phyloP scores from a whole-genome alignment of 2,113 vertebrate genomes.

The Tyto alba region DNA sequence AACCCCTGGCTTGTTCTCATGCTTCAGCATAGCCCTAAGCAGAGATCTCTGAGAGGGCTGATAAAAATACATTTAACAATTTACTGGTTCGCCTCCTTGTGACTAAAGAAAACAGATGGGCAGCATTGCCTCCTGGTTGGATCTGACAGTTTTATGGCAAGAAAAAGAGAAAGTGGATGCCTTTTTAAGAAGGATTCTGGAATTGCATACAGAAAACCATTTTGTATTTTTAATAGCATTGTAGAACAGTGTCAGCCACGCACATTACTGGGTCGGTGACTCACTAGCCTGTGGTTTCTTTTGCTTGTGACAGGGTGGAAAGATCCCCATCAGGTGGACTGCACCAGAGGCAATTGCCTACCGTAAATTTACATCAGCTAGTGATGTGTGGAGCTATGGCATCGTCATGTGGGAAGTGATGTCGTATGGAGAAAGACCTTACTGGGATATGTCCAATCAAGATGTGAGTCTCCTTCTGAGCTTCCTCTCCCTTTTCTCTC shows the following conservation, averaged over 20 bases:
- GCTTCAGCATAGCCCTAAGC: constrained; percentile 21
- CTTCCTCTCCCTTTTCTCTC: background rate
- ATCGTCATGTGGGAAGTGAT: constrained; percentile 99
- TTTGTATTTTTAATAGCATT: background rate
- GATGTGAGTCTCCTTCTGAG: constrained; percentile 79
- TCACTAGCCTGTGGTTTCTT: background rate
- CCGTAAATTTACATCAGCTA: constrained; percentile 95
- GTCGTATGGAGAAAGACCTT: constrained; percentile 97
- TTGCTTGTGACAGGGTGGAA: constrained; percentile 84
- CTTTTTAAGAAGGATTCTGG: background rate
- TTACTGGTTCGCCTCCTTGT: constrained; percentile 30
- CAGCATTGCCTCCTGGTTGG: constrained; percentile 16
- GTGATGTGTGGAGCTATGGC: constrained; percentile 97
- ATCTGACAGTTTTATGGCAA: constrained; percentile 33
- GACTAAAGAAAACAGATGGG: constrained; percentile 48
- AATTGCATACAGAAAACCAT: background rate
- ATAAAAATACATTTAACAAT: constrained; percentile 46
- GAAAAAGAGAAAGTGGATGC: background rate
- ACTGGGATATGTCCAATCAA: constrained; percentile 99
- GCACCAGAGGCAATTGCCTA: constrained; percentile 97
- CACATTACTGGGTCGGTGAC: background rate
- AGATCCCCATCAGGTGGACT: constrained; percentile 98
- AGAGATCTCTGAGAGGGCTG: constrained; percentile 23
- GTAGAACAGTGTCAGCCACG: background rate
- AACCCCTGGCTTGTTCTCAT: constrained; percentile 35